phyloP scores from a whole-genome alignment of 2,888 invertebrate species.

The Sipha maydis region DNA sequence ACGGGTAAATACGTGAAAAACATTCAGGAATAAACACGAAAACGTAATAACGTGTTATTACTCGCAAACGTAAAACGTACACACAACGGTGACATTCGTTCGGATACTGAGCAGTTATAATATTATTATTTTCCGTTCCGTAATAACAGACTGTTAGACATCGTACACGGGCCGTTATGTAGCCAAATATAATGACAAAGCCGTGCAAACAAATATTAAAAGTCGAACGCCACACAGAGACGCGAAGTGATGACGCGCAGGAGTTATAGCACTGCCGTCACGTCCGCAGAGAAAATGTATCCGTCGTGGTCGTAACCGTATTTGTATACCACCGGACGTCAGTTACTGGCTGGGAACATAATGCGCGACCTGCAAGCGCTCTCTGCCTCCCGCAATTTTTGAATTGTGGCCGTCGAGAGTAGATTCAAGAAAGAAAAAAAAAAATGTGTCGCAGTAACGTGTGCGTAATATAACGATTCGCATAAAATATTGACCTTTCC shows the following conservation, averaged over 20 bases:
- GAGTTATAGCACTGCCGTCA: too few relatives aligned
- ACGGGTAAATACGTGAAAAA: not conserved
- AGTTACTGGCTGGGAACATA: too few relatives aligned
- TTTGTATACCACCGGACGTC: too few relatives aligned
- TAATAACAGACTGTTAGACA: not conserved
- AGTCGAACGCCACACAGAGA: not conserved
- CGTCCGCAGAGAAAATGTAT: not conserved
- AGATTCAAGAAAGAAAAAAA: too few relatives aligned
- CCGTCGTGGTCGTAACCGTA: too few relatives aligned
- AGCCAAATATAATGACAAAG: not conserved
- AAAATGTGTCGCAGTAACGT: too few relatives aligned
- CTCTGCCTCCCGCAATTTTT: too few relatives aligned
- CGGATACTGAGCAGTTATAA: not conserved
- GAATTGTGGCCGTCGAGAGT: too few relatives aligned
- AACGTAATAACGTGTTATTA: not conserved
- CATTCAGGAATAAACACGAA: not conserved
- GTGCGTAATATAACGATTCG: too few relatives aligned
- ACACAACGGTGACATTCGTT: not conserved
- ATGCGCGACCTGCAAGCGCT: too few relatives aligned
- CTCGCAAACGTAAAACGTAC: not conserved
- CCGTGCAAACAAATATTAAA: constrained; percentile 1
- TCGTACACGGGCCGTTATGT: not conserved
- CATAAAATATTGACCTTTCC: too few relatives aligned
- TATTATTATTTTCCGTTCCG: not conserved
- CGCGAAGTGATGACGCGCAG: too few relatives aligned